Percentiles rank a stretch among this genome's conserved stretches.
Evolutionary conservation across 2,797 vertebrate genomes (phyloP).

Genomic region (Choloepus didactylus): DNA sequence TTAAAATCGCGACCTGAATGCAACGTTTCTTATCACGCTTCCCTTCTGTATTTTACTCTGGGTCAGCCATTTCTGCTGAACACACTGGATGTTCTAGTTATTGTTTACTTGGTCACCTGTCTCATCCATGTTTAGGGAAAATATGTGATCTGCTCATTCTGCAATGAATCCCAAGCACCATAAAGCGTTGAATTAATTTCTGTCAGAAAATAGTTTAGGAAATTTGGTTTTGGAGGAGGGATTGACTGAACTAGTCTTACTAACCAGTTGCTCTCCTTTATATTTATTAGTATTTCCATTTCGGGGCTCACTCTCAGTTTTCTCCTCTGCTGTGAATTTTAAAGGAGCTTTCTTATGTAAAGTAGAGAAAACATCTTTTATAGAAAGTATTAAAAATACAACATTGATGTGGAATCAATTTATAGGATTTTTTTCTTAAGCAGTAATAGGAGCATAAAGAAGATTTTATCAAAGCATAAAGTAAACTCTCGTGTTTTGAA

Average conservation of each 20-base stretch:
- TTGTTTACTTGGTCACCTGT: rapidly evolving
- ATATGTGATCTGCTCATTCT: rapidly evolving
- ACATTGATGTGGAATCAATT: neutral
- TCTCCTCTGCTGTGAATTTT: neutral
- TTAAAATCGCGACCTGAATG: neutral
- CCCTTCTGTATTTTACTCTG: neutral
- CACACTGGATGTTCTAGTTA: rapidly evolving
- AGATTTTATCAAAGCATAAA: neutral
- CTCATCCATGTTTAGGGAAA: rapidly evolving
- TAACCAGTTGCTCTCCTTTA: neutral
- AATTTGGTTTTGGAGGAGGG: neutral
- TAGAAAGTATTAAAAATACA: neutral
- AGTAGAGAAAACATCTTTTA: neutral
- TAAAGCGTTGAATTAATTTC: neutral
- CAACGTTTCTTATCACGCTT: neutral
- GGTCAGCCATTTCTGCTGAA: rapidly evolving
- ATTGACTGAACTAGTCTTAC: neutral
- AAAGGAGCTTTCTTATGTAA: neutral
- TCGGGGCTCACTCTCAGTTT: neutral
- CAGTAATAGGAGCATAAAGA: neutral
- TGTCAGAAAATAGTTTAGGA: neutral
- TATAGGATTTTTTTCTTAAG: neutral
- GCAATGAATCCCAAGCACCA: neutral
- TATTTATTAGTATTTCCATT: neutral
- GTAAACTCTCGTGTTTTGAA: neutral